Conservation (phyloP, 2,888 invertebrate species). For the Scelioninae gen. 1 region DNA sequence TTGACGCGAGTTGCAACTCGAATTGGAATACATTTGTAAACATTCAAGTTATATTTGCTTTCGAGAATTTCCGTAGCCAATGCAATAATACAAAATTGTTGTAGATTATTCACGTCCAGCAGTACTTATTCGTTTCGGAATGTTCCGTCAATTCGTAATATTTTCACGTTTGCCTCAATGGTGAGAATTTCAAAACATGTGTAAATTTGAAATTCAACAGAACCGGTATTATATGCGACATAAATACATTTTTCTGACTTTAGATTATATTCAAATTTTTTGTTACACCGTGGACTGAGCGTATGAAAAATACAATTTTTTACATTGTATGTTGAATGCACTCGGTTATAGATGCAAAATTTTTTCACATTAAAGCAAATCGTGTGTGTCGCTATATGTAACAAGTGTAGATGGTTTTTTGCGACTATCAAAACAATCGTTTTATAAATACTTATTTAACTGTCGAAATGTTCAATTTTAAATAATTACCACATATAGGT, state of each 20-base stretch:
- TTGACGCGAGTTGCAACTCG: constrained; percentile 45
- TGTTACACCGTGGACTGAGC: background rate
- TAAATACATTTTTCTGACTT: constrained; percentile 50
- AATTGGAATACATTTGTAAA: constrained; percentile 62
- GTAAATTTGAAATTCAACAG: constrained; percentile 57
- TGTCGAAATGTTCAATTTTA: too few relatives aligned
- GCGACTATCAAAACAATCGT: too few relatives aligned
- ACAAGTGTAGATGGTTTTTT: too few relatives aligned
- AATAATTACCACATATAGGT: too few relatives aligned
- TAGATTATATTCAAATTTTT: constrained; percentile 44
- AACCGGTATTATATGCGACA: constrained; percentile 25
- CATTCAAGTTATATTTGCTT: constrained; percentile 64
- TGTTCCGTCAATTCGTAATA: constrained; percentile 58
- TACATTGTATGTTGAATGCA: background rate
- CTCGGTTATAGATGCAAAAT: background rate
- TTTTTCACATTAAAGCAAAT: background rate
- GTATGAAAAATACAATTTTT: constrained; percentile 22
- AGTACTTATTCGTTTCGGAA: constrained; percentile 59
- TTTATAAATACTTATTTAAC: too few relatives aligned
- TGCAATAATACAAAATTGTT: constrained; percentile 61
- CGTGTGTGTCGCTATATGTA: too few relatives aligned
- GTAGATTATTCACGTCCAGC: constrained; percentile 59
- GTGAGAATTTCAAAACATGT: constrained; percentile 59
- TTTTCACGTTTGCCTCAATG: constrained; percentile 59
- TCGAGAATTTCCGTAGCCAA: constrained; percentile 56